These are phyloP conservation scores for Perca schrenkii DNA, from an alignment of 2,113 vertebrate species.

Conservation along the genomic window DNA sequence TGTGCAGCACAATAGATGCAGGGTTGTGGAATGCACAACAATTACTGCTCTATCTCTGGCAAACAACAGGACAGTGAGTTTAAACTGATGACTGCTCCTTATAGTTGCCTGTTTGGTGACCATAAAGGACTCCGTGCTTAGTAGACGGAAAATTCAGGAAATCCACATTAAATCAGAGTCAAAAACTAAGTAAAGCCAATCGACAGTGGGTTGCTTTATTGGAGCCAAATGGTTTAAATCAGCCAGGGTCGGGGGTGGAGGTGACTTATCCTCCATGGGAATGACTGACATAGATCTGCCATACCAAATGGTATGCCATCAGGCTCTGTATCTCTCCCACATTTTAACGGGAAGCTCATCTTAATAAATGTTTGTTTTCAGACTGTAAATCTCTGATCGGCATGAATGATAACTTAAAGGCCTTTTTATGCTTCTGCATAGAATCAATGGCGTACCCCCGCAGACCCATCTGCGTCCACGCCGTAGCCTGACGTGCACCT, in stretches of 20 bases:
- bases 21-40: background rate
- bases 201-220: background rate
- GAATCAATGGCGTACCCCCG: too few species aligned
- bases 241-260: background rate
- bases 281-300: slow-evolving; percentile 45
- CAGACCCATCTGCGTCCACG: too few species aligned
- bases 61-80: background rate
- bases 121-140: background rate
- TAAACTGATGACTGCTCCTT: background rate
- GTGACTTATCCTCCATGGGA: slow-evolving; percentile 44
- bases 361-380: background rate
- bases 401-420: too few species aligned
- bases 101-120: background rate
- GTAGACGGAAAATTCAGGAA: background rate
- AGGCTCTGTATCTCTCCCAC: background rate
- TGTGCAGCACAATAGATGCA: background rate
- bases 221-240: slow-evolving; percentile 31
- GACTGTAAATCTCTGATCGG: too few species aligned
- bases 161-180: too few species aligned
- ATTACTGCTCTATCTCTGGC: background rate
- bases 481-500: too few species aligned
- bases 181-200: background rate
- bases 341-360: background rate
- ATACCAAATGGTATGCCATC: background rate
- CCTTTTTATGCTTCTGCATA: too few species aligned